Conservation (phyloP, 2,888 invertebrate species). For the Orthosia gracilis region DNA sequence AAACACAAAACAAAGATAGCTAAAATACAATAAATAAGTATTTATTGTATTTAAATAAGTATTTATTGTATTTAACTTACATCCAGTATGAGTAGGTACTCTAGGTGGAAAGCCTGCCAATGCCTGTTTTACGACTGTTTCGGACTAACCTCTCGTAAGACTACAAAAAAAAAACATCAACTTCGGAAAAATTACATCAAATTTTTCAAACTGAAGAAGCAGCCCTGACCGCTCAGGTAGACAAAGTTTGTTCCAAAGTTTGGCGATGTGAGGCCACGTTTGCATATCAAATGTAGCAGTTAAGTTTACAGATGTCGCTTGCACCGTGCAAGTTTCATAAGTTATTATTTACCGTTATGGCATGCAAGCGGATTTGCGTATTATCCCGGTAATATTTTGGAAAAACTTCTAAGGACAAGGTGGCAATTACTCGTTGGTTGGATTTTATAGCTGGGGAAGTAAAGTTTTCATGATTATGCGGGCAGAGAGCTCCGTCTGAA, state of each 20-base stretch:
- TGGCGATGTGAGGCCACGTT: slow-evolving; percentile 67
- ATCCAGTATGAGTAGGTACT: too few relatives aligned
- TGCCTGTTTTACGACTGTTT: too few relatives aligned
- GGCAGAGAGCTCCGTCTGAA: too few relatives aligned
- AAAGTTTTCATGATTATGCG: neutral
- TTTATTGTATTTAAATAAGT: too few relatives aligned
- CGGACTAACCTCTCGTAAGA: too few relatives aligned
- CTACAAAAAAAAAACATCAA: too few relatives aligned
- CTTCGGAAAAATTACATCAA: neutral
- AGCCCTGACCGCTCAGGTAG: slow-evolving; percentile 51
- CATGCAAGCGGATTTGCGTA: slow-evolving; percentile 52
- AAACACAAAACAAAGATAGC: too few relatives aligned
- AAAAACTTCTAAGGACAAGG: neutral
- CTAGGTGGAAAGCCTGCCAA: too few relatives aligned
- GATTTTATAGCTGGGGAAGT: neutral
- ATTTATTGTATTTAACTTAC: too few relatives aligned
- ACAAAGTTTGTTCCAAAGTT: slow-evolving; percentile 68
- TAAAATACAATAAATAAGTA: too few relatives aligned
- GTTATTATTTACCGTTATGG: slow-evolving; percentile 42
- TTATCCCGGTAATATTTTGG: slow-evolving; percentile 31
- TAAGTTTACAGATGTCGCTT: slow-evolving; percentile 65
- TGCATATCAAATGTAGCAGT: slow-evolving; percentile 72
- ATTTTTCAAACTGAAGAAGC: neutral
- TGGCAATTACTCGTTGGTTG: neutral
- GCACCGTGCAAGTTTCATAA: slow-evolving; percentile 65